Percentiles rank a stretch among this genome's conserved stretches.
Conservation (phyloP, 2,113 vertebrate species). For the Semnopithecus entellus region DNA sequence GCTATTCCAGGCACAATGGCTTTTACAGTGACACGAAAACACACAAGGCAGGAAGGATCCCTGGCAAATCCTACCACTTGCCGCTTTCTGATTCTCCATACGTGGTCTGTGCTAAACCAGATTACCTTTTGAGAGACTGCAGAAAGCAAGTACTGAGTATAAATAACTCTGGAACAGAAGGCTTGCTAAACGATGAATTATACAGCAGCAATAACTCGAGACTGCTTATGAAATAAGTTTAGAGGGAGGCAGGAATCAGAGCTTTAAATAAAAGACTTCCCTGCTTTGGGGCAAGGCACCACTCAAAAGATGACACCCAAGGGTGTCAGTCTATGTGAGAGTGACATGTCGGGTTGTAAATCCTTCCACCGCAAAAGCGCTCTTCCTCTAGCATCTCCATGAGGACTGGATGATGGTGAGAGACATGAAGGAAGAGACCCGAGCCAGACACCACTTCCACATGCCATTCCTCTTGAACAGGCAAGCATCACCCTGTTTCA, state of each 20-base stretch:
- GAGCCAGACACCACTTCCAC: not conserved
- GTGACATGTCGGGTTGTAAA: not conserved
- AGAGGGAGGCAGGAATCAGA: not conserved
- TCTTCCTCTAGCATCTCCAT: rapidly evolving
- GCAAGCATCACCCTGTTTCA: no score
- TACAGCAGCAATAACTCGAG: not conserved
- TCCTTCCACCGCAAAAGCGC: not conserved
- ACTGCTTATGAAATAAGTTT: not conserved
- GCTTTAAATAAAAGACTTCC: not conserved
- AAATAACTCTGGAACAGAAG: not conserved
- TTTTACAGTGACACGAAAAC: rapidly evolving
- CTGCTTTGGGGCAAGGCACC: not conserved
- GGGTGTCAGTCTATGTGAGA: not conserved
- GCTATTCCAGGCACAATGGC: rapidly evolving
- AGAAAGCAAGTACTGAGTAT: not conserved
- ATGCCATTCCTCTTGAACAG: not conserved
- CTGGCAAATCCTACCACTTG: rapidly evolving
- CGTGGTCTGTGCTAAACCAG: not conserved
- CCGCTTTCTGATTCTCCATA: not conserved
- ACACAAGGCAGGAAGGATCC: not conserved
- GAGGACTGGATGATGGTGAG: not conserved
- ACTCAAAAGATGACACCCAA: rapidly evolving
- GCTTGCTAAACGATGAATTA: not conserved
- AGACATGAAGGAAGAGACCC: not conserved
- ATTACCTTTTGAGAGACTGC: not conserved